These are phyloP conservation scores for Sarcoramphus papa DNA, from an alignment of 2,797 vertebrate species.

Conservation along the genomic window DNA sequence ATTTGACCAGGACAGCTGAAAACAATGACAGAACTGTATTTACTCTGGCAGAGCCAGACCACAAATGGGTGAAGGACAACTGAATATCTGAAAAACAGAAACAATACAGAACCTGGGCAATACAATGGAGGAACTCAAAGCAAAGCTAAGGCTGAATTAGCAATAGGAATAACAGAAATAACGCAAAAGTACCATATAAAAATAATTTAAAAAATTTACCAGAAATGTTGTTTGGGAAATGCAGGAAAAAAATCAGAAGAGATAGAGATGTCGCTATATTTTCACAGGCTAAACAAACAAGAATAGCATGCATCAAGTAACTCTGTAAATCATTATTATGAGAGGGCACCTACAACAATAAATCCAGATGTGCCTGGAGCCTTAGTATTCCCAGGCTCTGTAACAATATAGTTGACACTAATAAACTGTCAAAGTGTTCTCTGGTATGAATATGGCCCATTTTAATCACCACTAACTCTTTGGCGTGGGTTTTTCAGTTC, in stretches of 20 bases:
- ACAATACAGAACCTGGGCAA: not conserved
- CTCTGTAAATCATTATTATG: not conserved
- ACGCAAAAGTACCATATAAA: not conserved
- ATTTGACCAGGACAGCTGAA: not conserved
- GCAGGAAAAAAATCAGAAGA: not conserved
- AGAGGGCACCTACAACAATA: not conserved
- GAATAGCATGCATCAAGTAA: not conserved
- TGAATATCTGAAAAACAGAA: not conserved
- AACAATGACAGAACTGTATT: not conserved
- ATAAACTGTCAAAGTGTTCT: not conserved
- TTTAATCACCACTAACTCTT: not conserved
- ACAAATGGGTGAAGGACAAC: not conserved
- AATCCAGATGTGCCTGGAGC: not conserved
- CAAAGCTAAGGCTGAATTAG: not conserved
- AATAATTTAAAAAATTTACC: not conserved
- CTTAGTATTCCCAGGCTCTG: not conserved
- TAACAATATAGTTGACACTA: not conserved
- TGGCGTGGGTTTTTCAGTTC: not conserved
- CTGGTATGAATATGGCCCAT: not conserved
- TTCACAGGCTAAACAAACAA: not conserved
- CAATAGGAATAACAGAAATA: not conserved
- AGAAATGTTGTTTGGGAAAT: not conserved
- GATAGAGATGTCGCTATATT: not conserved
- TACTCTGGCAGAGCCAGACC: not conserved
- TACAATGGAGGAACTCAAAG: not conserved